A percentile compares a stretch with the other conserved stretches of the same genome.
phyloP scores from a whole-genome alignment of 2,888 invertebrate genomes.

The Scaptomyza reducta region DNA sequence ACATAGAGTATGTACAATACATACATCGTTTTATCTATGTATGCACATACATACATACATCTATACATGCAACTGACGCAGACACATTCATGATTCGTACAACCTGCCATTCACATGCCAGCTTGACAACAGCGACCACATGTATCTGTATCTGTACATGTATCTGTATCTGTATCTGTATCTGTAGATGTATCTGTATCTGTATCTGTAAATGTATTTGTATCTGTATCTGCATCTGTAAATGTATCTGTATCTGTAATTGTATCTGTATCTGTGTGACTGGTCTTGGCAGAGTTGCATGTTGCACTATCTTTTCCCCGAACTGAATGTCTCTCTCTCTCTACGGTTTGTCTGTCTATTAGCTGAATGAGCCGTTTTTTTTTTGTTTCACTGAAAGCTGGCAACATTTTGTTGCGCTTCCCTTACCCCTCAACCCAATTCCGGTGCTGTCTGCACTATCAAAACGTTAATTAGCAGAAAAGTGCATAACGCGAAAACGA shows the following conservation, averaged over 20 bases:
- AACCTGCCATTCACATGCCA: constrained; percentile 64
- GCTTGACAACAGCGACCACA: constrained; percentile 31
- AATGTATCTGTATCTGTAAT: neutral
- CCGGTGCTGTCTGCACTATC: constrained; percentile 45
- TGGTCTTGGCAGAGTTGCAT: constrained; percentile 72
- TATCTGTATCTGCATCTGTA: neutral
- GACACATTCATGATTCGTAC: constrained; percentile 37
- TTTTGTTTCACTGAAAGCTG: neutral
- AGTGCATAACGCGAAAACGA: constrained; percentile 54
- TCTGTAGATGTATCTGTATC: constrained; percentile 5
- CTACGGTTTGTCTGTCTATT: constrained; percentile 7
- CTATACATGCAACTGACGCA: constrained; percentile 2
- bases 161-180: constrained; percentile 6
- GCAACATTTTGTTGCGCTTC: neutral
- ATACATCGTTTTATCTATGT: neutral
- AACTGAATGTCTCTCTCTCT: constrained; percentile 41
- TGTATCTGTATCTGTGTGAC: constrained; percentile 24
- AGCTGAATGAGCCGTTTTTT: no score
- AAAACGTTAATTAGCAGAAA: constrained; percentile 64
- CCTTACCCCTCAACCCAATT: constrained; percentile 28
- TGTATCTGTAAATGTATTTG: constrained; percentile 6
- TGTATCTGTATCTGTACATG: neutral
- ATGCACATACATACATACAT: constrained; percentile 2
- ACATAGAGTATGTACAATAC: constrained; percentile 29
- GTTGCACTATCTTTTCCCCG: constrained; percentile 75